Conservation (phyloP, 2,888 invertebrate species). For the Chalcis sispes region DNA sequence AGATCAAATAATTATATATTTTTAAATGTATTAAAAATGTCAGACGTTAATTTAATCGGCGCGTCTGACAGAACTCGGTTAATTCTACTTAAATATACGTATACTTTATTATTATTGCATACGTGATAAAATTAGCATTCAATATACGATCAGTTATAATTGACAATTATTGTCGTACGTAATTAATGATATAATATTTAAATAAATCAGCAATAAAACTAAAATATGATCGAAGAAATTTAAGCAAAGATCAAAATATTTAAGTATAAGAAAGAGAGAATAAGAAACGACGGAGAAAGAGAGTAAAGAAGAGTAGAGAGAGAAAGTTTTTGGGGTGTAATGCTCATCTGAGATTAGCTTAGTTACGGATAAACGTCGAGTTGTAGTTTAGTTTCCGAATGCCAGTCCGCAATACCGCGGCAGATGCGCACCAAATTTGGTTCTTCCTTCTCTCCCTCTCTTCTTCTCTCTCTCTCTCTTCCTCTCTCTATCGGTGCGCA, state of each 20-base stretch:
- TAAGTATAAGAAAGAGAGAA: background rate
- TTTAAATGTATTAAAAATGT: too few relatives aligned
- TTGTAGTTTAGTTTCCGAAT: constrained; percentile 59
- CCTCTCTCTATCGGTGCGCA: background rate
- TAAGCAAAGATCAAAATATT: background rate
- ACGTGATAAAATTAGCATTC: too few relatives aligned
- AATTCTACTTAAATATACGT: too few relatives aligned
- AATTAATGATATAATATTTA: too few relatives aligned
- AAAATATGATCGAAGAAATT: background rate
- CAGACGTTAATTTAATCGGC: too few relatives aligned
- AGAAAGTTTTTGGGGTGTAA: constrained; percentile 58
- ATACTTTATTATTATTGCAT: too few relatives aligned
- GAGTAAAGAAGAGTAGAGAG: background rate
- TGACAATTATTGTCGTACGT: too few relatives aligned
- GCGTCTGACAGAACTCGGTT: too few relatives aligned
- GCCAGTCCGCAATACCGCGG: constrained; percentile 55
- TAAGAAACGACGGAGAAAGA: background rate
- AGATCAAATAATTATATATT: too few relatives aligned
- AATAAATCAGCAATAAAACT: background rate
- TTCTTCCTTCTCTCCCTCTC: background rate
- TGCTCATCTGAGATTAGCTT: constrained; percentile 72
- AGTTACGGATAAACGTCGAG: constrained; percentile 71
- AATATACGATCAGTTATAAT: too few relatives aligned
- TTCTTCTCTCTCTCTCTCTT: background rate
- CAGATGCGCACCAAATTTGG: constrained; percentile 57